phyloP scores from a whole-genome alignment of 2,113 vertebrate genomes.

The Pandion haliaetus region DNA sequence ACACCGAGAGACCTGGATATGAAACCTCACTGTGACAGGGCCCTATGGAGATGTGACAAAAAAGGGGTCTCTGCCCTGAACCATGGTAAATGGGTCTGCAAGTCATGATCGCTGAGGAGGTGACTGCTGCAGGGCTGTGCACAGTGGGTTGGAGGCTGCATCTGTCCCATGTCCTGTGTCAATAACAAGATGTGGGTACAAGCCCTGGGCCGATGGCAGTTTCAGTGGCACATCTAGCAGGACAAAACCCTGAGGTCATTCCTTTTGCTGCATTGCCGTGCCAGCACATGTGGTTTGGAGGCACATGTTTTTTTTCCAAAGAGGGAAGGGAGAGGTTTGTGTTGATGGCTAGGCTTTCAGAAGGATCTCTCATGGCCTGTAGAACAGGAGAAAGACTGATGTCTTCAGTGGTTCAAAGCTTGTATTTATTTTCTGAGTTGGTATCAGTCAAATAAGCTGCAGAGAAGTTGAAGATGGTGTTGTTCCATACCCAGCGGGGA shows the following conservation, averaged over 20 bases:
- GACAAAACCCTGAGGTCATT: background rate
- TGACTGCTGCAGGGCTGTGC: background rate
- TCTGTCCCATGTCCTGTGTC: background rate
- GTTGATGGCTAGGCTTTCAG: background rate
- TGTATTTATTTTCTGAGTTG: background rate
- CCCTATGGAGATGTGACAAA: background rate
- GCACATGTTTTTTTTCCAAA: background rate
- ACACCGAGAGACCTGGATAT: background rate
- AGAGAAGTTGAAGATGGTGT: background rate
- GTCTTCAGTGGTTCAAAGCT: background rate
- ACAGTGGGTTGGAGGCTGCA: background rate
- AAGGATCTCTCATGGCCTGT: background rate
- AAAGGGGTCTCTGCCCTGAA: background rate
- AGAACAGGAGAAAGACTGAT: background rate
- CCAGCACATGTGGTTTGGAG: background rate
- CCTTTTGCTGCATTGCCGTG: background rate
- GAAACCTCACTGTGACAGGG: background rate
- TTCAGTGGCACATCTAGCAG: accelerated
- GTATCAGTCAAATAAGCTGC: background rate
- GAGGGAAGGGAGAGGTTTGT: background rate
- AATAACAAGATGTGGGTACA: background rate
- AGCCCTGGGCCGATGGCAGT: background rate
- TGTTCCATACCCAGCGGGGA: background rate
- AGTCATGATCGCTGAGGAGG: background rate
- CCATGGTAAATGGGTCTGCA: background rate